Percentiles rank a stretch among this genome's conserved stretches.
Evolutionary conservation across 2,888 invertebrate genomes (phyloP).

Genomic region (Digitonthophagus gazella): DNA sequence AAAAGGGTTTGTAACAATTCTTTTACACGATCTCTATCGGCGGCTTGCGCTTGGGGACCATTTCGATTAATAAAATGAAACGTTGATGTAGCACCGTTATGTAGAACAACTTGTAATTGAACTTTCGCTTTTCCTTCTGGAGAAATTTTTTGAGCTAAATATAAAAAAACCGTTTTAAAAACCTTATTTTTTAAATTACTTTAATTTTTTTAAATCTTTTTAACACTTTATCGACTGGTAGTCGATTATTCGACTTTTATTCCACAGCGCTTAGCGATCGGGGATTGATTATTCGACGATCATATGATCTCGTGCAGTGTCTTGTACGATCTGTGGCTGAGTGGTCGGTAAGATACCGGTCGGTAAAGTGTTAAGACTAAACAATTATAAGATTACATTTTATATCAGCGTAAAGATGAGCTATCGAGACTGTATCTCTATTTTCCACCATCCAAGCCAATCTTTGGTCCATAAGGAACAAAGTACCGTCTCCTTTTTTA

Average conservation of each 20-base stretch:
- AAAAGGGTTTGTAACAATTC: constrained; percentile 85
- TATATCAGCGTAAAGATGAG: constrained; percentile 92
- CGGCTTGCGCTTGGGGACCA: constrained; percentile 78
- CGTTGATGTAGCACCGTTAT: constrained; percentile 90
- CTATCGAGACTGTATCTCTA: constrained; percentile 86
- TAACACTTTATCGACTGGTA: too few relatives aligned
- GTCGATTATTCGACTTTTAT: too few relatives aligned
- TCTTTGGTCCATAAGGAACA: constrained; percentile 94
- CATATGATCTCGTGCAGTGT: too few relatives aligned
- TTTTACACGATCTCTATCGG: constrained; percentile 92
- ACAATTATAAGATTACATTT: constrained; percentile 78
- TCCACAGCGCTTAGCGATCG: too few relatives aligned
- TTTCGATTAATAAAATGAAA: constrained; percentile 94
- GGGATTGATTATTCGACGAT: too few relatives aligned
- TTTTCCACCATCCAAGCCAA: constrained; percentile 96
- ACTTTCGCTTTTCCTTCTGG: constrained; percentile 97
- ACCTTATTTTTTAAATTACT: too few relatives aligned
- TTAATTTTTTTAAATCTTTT: too few relatives aligned
- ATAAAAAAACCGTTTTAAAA: background rate
- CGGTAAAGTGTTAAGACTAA: constrained; percentile 3
- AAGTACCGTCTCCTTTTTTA: constrained; percentile 94
- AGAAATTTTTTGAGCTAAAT: constrained; percentile 82
- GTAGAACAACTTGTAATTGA: constrained; percentile 93
- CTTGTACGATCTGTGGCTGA: constrained; percentile 23
- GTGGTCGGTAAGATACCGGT: background rate